phyloP scores from a whole-genome alignment of 1,140 invertebrate species.

The Neodiprion lecontei region DNA sequence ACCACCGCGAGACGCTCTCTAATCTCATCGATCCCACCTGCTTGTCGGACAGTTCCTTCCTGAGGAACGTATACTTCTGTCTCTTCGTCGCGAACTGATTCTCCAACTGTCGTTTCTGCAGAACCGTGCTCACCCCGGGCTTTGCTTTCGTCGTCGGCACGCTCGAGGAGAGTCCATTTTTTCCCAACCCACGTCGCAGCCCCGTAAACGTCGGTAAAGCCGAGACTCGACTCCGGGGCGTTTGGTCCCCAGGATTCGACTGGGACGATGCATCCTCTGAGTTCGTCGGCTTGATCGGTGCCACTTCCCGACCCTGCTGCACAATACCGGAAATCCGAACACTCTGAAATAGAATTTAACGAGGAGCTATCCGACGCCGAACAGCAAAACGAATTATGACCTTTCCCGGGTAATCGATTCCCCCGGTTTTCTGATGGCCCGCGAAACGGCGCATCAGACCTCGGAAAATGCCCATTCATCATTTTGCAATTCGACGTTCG shows the following conservation, averaged over 20 bases:
- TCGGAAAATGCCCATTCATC: too few relatives aligned
- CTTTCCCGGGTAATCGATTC: too few relatives aligned
- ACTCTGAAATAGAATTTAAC: too few relatives aligned
- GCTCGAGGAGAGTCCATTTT: not conserved
- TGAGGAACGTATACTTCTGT: constrained; percentile 35
- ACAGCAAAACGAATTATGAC: too few relatives aligned
- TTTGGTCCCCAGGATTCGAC: not conserved
- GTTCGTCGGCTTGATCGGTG: not conserved
- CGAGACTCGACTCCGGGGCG: not conserved
- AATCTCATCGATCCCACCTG: constrained; percentile 30
- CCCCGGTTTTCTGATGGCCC: too few relatives aligned
- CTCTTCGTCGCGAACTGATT: constrained; percentile 41
- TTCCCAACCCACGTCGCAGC: not conserved
- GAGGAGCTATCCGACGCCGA: too few relatives aligned
- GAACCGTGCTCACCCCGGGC: not conserved
- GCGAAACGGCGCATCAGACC: too few relatives aligned
- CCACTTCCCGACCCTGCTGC: too few relatives aligned
- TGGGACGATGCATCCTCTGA: not conserved
- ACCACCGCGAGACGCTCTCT: not conserved
- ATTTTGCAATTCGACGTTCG: too few relatives aligned
- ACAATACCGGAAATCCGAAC: too few relatives aligned
- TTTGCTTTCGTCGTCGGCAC: not conserved
- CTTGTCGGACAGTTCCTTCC: constrained; percentile 41
- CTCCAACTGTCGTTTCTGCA: constrained; percentile 36
- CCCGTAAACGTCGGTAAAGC: not conserved